phyloP scores from a whole-genome alignment of 2,797 vertebrate species.

The Austrolebias charrua region DNA sequence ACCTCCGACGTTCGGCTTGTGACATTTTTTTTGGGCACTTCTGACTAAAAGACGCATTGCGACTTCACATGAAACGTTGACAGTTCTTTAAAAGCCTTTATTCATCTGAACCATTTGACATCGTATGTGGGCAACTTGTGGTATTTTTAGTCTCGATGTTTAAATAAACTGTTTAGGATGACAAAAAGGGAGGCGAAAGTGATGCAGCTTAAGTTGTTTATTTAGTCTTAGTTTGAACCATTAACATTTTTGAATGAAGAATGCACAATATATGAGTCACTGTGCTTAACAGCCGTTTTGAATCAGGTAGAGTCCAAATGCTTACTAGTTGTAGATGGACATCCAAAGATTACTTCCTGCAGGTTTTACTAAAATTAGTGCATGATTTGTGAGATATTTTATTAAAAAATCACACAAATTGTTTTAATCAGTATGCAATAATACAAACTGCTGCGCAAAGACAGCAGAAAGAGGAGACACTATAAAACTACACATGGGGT shows the following conservation, averaged over 20 bases:
- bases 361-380: too few relatives aligned
- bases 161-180: slow-evolving; percentile 53
- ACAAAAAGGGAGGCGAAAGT: slow-evolving; percentile 16
- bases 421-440: slow-evolving; percentile 2
- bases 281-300: background rate
- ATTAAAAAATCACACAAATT: too few relatives aligned
- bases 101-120: slow-evolving; percentile 41
- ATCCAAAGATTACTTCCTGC: too few relatives aligned
- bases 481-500: slow-evolving; percentile 41
- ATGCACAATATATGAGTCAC: background rate
- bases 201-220: slow-evolving; percentile 21
- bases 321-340: too few relatives aligned
- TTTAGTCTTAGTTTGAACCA: slow-evolving; percentile 18
- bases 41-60: slow-evolving; percentile 62
- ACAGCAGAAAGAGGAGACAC: slow-evolving; percentile 24
- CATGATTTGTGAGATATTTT: too few relatives aligned
- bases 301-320: too few relatives aligned
- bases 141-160: slow-evolving; percentile 69
- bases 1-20: slow-evolving; percentile 67
- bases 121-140: slow-evolving; percentile 35
- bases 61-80: slow-evolving; percentile 60
- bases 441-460: slow-evolving; percentile 38
- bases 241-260: slow-evolving; percentile 9
- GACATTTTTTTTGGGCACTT: slow-evolving; percentile 69
- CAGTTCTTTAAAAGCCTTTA: slow-evolving; percentile 70